Conservation (phyloP, 2,888 invertebrate genomes). For the Amblyteles armatorius region DNA sequence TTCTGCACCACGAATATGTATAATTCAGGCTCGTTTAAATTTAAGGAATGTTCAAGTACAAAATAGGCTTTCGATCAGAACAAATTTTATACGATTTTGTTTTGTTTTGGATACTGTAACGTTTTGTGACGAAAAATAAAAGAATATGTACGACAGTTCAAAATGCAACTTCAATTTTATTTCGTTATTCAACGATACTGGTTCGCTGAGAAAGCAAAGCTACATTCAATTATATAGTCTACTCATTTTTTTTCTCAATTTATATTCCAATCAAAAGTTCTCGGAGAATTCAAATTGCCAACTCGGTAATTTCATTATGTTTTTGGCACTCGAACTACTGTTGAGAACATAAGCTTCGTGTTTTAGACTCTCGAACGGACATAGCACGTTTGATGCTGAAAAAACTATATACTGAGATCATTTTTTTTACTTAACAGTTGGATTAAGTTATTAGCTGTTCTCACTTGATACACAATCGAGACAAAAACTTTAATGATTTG, state of each 20-base stretch:
- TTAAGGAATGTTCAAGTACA: slow-evolving; percentile 7
- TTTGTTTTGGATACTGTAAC: slow-evolving; percentile 1
- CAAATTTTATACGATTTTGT: background rate
- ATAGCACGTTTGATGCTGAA: slow-evolving; percentile 27
- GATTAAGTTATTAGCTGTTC: slow-evolving; percentile 5
- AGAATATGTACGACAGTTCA: slow-evolving; percentile 26
- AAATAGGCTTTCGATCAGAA: background rate
- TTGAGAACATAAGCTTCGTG: slow-evolving; percentile 2
- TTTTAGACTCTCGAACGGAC: slow-evolving; percentile 8
- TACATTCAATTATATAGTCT: slow-evolving; percentile 57
- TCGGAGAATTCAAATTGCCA: slow-evolving; percentile 32
- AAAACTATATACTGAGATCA: slow-evolving; percentile 57
- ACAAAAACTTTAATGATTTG: slow-evolving; percentile 43
- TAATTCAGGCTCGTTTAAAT: slow-evolving; percentile 6
- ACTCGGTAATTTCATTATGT: slow-evolving; percentile 8
- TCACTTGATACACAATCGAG: slow-evolving; percentile 25
- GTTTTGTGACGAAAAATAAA: slow-evolving; percentile 46
- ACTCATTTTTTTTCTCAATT: slow-evolving; percentile 34
- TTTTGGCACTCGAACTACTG: slow-evolving; percentile 47
- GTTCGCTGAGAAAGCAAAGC: slow-evolving; percentile 59
- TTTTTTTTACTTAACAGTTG: slow-evolving; percentile 15
- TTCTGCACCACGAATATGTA: background rate
- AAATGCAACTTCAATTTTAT: slow-evolving; percentile 60
- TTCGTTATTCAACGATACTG: slow-evolving; percentile 50
- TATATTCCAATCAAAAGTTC: slow-evolving; percentile 39